Base-by-base conservation (phyloP, 2,113 vertebrate species). In the Lagenorhynchus albirostris region DNA sequence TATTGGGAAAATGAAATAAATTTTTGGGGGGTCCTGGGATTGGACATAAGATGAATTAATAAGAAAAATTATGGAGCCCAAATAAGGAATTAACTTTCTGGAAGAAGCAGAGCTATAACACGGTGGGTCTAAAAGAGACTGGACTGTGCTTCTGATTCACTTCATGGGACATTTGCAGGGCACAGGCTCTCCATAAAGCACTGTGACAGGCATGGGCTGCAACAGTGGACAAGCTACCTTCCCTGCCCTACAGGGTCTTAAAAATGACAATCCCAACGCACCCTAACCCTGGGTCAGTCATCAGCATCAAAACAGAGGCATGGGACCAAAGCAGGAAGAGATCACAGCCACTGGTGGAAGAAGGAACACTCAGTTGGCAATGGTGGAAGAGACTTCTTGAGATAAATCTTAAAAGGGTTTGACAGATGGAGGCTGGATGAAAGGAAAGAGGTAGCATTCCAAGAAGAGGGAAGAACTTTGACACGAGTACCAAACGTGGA, bases 1-100 rank as follows among this genome's bases (percentile, higher is more conserved):
- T 73, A 58, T 76, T 31, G 67, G 33, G 70, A 70, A 94, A 84
- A 65, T 76, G 31, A 80, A 91, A 68, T 65, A n/a, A 50, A 53
- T 79, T 71, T 79, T 18, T 33, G 14, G 3, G 14, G 50, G 50
- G 29, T 67, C 21, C 41, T 92, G n/a, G 25, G 53, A 6, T 68
- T 79, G 21, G 38, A 58, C 73, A 73, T 60, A 36, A 14, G 25
- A 53, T 71, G 12, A 77, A 81, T 80, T 74, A 33, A 26, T 68
- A 36, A 79, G 55, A 62, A 81, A 74, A 87, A 6, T 1, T 65
- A 44, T 47, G 36, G 60, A 79, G 8, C 25, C n/a, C 38, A 81
- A 81, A 71, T 31, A 86, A 95, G 23, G 10, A 80, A 80, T 80
- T 91, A 60, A 44, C 41, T 82, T 94, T 79, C 44, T 81, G 23